Evolutionary conservation across 2,113 vertebrate genomes (phyloP), one percentile per base, ranked within the genome.

Genomic region (Pardalotus punctatus): DNA sequence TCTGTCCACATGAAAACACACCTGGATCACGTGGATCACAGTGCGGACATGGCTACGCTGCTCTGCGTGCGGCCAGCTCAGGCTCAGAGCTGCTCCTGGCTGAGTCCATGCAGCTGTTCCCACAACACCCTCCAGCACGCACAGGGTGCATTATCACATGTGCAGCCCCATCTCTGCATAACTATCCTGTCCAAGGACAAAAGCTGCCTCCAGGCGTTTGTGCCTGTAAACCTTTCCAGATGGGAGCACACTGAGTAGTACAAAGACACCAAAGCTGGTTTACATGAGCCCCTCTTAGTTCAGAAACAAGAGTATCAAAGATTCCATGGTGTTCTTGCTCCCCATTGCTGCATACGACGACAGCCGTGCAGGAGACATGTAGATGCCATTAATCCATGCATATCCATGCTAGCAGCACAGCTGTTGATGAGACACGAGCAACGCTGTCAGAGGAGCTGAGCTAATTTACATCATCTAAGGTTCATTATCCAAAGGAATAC

Each of bases 1-100:
- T n/a, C 19, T 9, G 29, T 6, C 36, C 47, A 16, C 0, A 0
- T 24, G 54, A 35, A 76, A 17, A 77, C 7, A 45, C 18, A 31
- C 31, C 40, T 65, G 66, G 53, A 57, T 5, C 2, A 3, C 0
- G 0, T 15, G 45, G 28, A 61, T 17, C 0, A 0, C 35, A 3
- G 24, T 2, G 9, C 31, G 48, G 72, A 53, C 16, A 4, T 5
- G 9, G 9, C 42, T 13, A 0, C 0, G 1, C 12, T 31, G 28
- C 56, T 91, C 60, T 51, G 35, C 29, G 56, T 43, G 72, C 47
- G 74, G 47, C 38, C 73, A 47, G 23, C 42, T 71, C 33, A 22
- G 64, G 42, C 29, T 91, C 65, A 40, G 69, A 54, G 33, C 4
- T 66, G 60, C 16, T 50, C 36, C 69, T 47, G 33, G 69, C 24